Conservation (phyloP, 2,797 vertebrate species). For the Sebastes nivosus region DNA sequence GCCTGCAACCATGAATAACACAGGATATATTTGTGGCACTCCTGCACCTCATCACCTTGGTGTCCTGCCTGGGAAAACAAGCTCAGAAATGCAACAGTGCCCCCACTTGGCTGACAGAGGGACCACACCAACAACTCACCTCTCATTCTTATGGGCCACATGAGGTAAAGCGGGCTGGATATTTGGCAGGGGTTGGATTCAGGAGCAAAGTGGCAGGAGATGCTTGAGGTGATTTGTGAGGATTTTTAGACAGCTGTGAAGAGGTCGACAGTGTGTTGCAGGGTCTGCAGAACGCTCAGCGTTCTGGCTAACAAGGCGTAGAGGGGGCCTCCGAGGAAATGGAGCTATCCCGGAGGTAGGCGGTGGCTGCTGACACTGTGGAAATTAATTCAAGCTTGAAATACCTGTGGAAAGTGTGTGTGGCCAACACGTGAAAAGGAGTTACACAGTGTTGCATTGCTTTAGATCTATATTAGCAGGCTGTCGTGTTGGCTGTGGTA, state of each 20-base stretch:
- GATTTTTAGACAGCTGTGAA: constrained; percentile 65
- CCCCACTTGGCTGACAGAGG: constrained; percentile 58
- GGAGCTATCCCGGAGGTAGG: constrained; percentile 52
- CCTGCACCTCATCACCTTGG: constrained; percentile 29
- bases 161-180: constrained; percentile 51
- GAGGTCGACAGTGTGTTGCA: constrained; percentile 73
- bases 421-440: constrained; percentile 29
- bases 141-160: constrained; percentile 37
- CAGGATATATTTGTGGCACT: constrained; percentile 37
- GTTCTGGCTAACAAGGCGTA: constrained; percentile 69
- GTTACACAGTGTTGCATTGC: constrained; percentile 28
- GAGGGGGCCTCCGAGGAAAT: constrained; percentile 52
- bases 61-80: neutral
- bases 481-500: neutral
- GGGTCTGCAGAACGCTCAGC: constrained; percentile 67
- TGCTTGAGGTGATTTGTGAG: constrained; percentile 72
- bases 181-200: constrained; percentile 67
- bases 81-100: constrained; percentile 74
- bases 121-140: constrained; percentile 24
- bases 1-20: constrained; percentile 61
- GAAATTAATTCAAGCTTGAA: constrained; percentile 62
- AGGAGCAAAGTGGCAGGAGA: constrained; percentile 65
- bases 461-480: constrained; percentile 34
- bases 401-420: constrained; percentile 50
- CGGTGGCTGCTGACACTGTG: constrained; percentile 67